phyloP scores from a whole-genome alignment of 2,888 invertebrate genomes.

The Vannuccia rotundouncinata region DNA sequence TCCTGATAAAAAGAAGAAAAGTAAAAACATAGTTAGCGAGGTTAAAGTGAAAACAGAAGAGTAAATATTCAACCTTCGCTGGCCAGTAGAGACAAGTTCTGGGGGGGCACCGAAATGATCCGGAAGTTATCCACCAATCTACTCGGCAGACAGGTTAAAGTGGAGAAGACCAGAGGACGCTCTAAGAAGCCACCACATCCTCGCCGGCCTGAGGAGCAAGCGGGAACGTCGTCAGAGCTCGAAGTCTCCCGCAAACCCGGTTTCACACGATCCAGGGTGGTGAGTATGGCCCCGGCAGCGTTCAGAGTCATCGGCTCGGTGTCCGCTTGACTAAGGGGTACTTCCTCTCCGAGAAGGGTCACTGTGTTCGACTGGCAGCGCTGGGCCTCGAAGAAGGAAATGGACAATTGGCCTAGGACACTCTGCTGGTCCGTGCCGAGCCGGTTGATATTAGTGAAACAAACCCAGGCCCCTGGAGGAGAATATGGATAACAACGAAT shows the following conservation, averaged over 20 bases:
- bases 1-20: neutral
- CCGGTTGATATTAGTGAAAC: slow-evolving; percentile 48
- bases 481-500: too few relatives aligned
- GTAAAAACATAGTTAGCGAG: too few relatives aligned
- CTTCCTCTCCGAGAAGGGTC: slow-evolving; percentile 47
- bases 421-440: slow-evolving; percentile 47
- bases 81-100: slow-evolving; percentile 50
- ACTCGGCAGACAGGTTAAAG: neutral
- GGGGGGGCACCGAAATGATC: slow-evolving; percentile 48
- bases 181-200: neutral
- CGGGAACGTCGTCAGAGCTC: too few relatives aligned
- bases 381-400: slow-evolving; percentile 47
- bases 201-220: neutral
- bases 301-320: neutral
- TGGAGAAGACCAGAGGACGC: neutral
- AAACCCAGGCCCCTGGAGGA: slow-evolving; percentile 53
- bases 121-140: slow-evolving; percentile 40
- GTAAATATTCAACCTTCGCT: slow-evolving; percentile 53
- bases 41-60: too few relatives aligned
- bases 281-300: neutral
- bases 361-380: slow-evolving; percentile 46
- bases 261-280: slow-evolving; percentile 13
- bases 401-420: slow-evolving; percentile 49
- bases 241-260: neutral
- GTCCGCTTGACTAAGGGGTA: slow-evolving; percentile 43